A percentile compares a stretch with the other conserved stretches of the same genome.
These are phyloP conservation scores for Parnassius orleans DNA, from an alignment of 2,888 invertebrate genomes.

Conservation along the genomic window DNA sequence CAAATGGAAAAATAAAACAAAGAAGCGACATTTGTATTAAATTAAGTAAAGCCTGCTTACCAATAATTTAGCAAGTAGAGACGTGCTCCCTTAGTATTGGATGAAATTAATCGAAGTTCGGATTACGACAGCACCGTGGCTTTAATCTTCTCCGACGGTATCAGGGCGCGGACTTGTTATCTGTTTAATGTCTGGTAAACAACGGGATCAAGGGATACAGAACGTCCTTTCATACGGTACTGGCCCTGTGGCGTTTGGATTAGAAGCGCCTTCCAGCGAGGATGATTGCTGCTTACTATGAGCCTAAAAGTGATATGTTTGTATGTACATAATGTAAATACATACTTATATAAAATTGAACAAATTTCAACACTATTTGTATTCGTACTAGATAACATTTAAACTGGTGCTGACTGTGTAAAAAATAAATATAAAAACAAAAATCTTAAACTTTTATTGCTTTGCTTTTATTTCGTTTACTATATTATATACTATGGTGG, in stretches of 20 bases:
- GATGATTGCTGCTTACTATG: constrained; percentile 67
- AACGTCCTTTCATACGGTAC: constrained; percentile 74
- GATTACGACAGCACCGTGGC: constrained; percentile 71
- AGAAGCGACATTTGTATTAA: constrained; percentile 15
- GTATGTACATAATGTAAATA: constrained; percentile 18
- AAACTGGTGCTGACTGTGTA: too few species aligned
- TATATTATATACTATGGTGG: too few species aligned
- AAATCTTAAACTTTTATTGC: too few species aligned
- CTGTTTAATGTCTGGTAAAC: constrained; percentile 83
- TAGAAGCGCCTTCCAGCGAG: constrained; percentile 59
- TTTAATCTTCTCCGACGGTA: constrained; percentile 76
- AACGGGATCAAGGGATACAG: constrained; percentile 81
- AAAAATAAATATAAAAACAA: too few species aligned
- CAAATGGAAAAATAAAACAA: constrained; percentile 8
- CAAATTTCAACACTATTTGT: neutral
- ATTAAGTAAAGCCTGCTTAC: constrained; percentile 23
- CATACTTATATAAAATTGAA: neutral
- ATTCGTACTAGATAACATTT: too few species aligned
- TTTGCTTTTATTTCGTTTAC: too few species aligned
- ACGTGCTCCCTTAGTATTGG: constrained; percentile 71
- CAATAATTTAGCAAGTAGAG: constrained; percentile 28
- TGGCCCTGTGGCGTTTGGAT: constrained; percentile 76
- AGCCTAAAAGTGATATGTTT: constrained; percentile 46
- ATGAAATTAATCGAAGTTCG: constrained; percentile 80
- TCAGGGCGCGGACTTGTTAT: constrained; percentile 80